These are phyloP conservation scores for Leucopsar rothschildi DNA, from an alignment of 2,113 vertebrate species.

Conservation along the genomic window DNA sequence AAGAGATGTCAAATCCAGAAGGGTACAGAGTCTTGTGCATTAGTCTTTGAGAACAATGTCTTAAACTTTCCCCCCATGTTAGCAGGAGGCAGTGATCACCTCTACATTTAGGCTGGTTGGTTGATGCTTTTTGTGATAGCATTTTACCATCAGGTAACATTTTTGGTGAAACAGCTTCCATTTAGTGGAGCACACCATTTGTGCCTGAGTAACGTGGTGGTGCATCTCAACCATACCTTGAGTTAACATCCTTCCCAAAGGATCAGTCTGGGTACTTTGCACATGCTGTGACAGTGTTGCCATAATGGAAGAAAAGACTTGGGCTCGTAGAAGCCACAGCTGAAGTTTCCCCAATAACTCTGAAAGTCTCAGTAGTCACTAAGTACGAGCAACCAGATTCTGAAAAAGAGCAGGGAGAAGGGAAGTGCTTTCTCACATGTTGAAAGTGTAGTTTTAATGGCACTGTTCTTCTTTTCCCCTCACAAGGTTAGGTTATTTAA, in stretches of 20 bases:
- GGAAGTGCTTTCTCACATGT: not conserved
- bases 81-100: not conserved
- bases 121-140: not conserved
- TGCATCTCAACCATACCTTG: not conserved
- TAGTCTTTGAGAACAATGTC: not conserved
- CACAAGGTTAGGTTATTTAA: not conserved
- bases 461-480: not conserved
- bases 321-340: not conserved
- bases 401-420: not conserved
- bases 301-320: not conserved
- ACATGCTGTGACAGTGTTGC: accelerated
- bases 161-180: not conserved
- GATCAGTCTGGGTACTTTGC: not conserved
- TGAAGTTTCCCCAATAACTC: not conserved
- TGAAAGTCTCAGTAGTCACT: not conserved
- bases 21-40: not conserved
- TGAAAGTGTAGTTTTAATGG: not conserved
- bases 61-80: not conserved
- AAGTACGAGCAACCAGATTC: not conserved
- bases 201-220: not conserved
- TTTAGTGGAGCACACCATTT: not conserved
- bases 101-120: not conserved
- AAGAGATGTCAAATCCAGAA: not conserved
- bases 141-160: not conserved
- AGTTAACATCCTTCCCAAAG: not conserved